Percentiles rank a stretch among this genome's conserved stretches.
These are phyloP conservation scores for Zaprionus nigranus DNA, from an alignment of 1,140 invertebrate genomes.

Conservation along the genomic window DNA sequence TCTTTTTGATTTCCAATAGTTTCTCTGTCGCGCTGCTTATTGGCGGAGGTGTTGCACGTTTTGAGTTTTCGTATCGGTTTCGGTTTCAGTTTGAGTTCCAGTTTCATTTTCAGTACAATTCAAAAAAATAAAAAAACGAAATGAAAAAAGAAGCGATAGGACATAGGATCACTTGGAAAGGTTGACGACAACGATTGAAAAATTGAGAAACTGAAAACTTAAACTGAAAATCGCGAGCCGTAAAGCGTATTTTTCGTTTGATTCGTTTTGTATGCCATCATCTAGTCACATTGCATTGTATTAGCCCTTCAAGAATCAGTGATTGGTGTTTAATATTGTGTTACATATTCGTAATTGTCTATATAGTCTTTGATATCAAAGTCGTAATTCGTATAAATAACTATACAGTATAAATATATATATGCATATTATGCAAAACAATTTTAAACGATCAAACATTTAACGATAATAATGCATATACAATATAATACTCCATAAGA, in stretches of 20 bases:
- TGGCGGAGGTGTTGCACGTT: constrained; percentile 53
- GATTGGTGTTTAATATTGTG: constrained; percentile 83
- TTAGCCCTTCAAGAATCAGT: constrained; percentile 80
- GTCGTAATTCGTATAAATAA: constrained; percentile 70
- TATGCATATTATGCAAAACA: constrained; percentile 62
- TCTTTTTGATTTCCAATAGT: constrained; percentile 32
- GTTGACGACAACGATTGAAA: constrained; percentile 55
- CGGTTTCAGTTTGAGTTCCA: constrained; percentile 5
- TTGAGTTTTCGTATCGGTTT: constrained; percentile 37
- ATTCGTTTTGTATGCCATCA: constrained; percentile 71
- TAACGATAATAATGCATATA: constrained; percentile 70
- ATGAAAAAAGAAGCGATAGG: not conserved
- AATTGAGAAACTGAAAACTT: constrained; percentile 40
- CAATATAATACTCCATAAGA: constrained; percentile 56
- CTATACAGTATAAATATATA: constrained; percentile 54
- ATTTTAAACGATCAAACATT: constrained; percentile 68
- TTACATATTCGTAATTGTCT: constrained; percentile 80
- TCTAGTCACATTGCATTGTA: constrained; percentile 72
- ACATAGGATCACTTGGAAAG: constrained; percentile 15
- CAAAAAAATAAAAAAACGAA: not conserved
- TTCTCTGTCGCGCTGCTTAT: constrained; percentile 34
- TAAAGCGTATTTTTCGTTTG: constrained; percentile 28
- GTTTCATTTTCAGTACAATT: constrained; percentile 43
- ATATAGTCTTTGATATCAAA: constrained; percentile 79
- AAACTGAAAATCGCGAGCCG: constrained; percentile 5